A percentile compares a stretch with the other conserved stretches of the same genome.
These are phyloP conservation scores for Melanostoma scalare DNA, from an alignment of 2,888 invertebrate genomes.

Conservation along the genomic window DNA sequence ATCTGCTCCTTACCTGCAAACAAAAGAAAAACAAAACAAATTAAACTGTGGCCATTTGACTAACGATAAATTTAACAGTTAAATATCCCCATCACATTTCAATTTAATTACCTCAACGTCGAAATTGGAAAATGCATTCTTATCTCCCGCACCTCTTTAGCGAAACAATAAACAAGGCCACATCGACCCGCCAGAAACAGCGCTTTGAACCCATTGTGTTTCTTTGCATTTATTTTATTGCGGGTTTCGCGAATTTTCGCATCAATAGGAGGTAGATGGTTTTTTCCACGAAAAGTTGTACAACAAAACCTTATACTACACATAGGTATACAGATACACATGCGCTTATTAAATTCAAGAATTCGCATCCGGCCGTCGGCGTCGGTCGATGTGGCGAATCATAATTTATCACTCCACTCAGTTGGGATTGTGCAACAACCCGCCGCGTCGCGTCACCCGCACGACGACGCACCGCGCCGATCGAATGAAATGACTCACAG, in stretches of 20 bases:
- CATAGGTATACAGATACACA: not conserved
- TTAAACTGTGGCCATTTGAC: slow-evolving; percentile 23
- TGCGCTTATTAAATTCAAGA: slow-evolving; percentile 12
- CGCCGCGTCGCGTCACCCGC: not conserved
- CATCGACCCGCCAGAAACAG: not conserved
- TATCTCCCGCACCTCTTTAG: slow-evolving; percentile 45
- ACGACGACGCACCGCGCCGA: not conserved
- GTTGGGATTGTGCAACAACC: slow-evolving; percentile 33
- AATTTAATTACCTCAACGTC: not conserved
- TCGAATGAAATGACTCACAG: slow-evolving; percentile 42
- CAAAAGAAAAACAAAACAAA: slow-evolving; percentile 6
- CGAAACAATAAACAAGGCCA: slow-evolving; percentile 3
- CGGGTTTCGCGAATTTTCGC: slow-evolving; percentile 52
- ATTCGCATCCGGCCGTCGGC: slow-evolving; percentile 52
- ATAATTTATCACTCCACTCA: slow-evolving; percentile 46
- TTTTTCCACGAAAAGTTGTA: slow-evolving; percentile 22
- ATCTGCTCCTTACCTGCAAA: not conserved
- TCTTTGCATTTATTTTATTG: slow-evolving; percentile 26
- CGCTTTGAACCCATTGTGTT: slow-evolving; percentile 33
- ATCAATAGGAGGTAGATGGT: slow-evolving; percentile 33
- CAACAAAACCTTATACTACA: slow-evolving; percentile 25
- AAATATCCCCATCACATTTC: slow-evolving; percentile 15
- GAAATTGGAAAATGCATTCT: slow-evolving; percentile 36
- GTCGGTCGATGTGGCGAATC: slow-evolving; percentile 51
- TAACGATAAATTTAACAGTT: slow-evolving; percentile 19